A percentile compares a stretch with the other conserved stretches of the same genome.
Evolutionary conservation across 2,888 invertebrate species (phyloP).

Genomic region (Latrodectus elegans): DNA sequence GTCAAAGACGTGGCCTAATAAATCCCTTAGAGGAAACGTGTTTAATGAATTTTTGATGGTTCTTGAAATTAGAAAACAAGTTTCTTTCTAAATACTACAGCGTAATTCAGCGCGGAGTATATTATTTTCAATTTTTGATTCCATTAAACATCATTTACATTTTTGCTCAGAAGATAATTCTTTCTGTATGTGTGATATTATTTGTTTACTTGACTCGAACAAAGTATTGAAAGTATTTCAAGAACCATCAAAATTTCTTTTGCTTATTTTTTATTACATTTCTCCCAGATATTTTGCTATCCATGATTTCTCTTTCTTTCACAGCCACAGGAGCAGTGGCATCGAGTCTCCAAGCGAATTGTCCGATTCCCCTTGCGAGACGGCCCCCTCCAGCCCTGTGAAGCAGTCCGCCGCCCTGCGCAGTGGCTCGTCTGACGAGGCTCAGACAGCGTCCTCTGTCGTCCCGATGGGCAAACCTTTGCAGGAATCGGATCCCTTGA

Average conservation of each 20-base stretch:
- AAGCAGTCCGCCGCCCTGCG: slow-evolving; percentile 21
- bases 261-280: background rate
- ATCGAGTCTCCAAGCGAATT: slow-evolving; percentile 94
- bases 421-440: slow-evolving; percentile 27
- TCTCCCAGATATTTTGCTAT: background rate
- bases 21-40: too few relatives aligned
- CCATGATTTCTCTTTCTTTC: slow-evolving; percentile 6
- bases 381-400: slow-evolving; percentile 79
- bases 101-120: too few relatives aligned
- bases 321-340: slow-evolving; percentile 88
- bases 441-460: background rate
- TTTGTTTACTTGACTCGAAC: too few relatives aligned
- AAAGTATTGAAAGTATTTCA: background rate
- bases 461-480: background rate
- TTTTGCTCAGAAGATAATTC: too few relatives aligned
- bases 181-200: too few relatives aligned
- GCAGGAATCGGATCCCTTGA: too few relatives aligned
- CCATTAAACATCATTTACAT: too few relatives aligned
- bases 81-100: too few relatives aligned
- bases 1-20: too few relatives aligned
- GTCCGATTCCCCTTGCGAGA: slow-evolving; percentile 94
- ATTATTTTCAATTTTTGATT: too few relatives aligned
- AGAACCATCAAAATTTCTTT: background rate
- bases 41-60: background rate
- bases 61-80: too few relatives aligned